These are phyloP conservation scores for Ptilodon capucinus DNA, from an alignment of 2,888 invertebrate species.

Conservation along the genomic window DNA sequence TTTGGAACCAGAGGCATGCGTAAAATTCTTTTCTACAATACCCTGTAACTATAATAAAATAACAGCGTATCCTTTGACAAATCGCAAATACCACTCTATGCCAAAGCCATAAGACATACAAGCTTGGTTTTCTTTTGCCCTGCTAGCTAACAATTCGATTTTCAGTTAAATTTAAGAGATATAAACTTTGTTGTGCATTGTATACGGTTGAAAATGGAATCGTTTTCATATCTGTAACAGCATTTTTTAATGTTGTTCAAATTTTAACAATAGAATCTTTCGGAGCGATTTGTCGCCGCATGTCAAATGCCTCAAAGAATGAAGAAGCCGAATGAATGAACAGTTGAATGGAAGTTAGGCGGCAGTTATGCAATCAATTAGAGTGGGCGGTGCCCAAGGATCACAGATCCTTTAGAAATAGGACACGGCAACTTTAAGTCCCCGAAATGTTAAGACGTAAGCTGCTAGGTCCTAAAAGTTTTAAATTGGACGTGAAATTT, in stretches of 20 bases:
- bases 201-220: slow-evolving; percentile 13
- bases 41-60: slow-evolving; percentile 64
- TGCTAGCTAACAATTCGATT: background rate
- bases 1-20: slow-evolving; percentile 63
- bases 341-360: slow-evolving; percentile 49
- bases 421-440: slow-evolving; percentile 37
- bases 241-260: slow-evolving; percentile 9
- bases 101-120: slow-evolving; percentile 17
- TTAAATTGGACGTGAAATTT: slow-evolving; percentile 22
- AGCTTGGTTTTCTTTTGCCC: background rate
- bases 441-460: slow-evolving; percentile 27
- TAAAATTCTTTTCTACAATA: slow-evolving; percentile 65
- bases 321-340: slow-evolving; percentile 48
- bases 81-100: slow-evolving; percentile 31
- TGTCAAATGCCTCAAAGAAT: slow-evolving; percentile 61
- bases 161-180: background rate
- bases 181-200: background rate
- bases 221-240: slow-evolving; percentile 2
- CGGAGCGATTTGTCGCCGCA: slow-evolving; percentile 73
- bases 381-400: slow-evolving; percentile 58
- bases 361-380: slow-evolving; percentile 78
- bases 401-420: slow-evolving; percentile 37
- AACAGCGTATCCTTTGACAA: slow-evolving; percentile 47
- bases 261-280: slow-evolving; percentile 39
- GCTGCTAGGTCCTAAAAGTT: slow-evolving; percentile 7